Base-by-base conservation (phyloP, 2,113 vertebrate species). In the Ramphastos sulfuratus region DNA sequence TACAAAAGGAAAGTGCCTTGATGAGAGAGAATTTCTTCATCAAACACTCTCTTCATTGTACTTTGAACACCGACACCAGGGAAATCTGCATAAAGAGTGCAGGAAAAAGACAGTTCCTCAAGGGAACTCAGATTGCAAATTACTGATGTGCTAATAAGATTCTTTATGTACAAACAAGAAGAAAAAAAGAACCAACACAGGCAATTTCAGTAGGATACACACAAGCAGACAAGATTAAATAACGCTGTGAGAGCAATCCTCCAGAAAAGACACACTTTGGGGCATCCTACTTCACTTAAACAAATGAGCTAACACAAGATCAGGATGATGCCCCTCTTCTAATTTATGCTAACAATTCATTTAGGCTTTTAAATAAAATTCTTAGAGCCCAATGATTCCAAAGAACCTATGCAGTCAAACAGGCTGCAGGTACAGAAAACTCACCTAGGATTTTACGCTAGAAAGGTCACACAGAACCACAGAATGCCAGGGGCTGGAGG, bases 61-160 rank as follows among this genome's bases (percentile, higher is more conserved):
- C 52, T 80, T 50, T 87, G 25, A 95, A 81, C 76, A 79, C 7
- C 1, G 13, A 44, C 39, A 92, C 72, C 78, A 65, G 48, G 71
- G 37, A 87, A 20, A 64, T 48, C 8, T 35, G 46, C 59, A 81
- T 31, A 12, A 76, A 79, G 85, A 69, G 24, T 27, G 31, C 10
- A 58, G 28, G 30, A 73, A 78, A 87, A 78, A 31, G 12, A 31
- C 12, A 82, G 16, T 25, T 39, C 33, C 83, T 86, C 25, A 2
- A 85, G 82, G 70, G 63, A 94, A 14, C 58, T 48, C 27, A 72
- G 33, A 25, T 18, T 80, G 72, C 31, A 58, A 79, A 82, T 75
- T 74, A 87, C 35, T 87, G 79, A 86, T 69, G 28, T 75, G 24
- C 46, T 97, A 90, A 94, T 46, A 89, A 64, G 77, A 94, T 88